Evolutionary conservation across 2,113 vertebrate species (phyloP), one percentile per base, ranked within the genome.

Genomic region (Osmerus mordax): DNA sequence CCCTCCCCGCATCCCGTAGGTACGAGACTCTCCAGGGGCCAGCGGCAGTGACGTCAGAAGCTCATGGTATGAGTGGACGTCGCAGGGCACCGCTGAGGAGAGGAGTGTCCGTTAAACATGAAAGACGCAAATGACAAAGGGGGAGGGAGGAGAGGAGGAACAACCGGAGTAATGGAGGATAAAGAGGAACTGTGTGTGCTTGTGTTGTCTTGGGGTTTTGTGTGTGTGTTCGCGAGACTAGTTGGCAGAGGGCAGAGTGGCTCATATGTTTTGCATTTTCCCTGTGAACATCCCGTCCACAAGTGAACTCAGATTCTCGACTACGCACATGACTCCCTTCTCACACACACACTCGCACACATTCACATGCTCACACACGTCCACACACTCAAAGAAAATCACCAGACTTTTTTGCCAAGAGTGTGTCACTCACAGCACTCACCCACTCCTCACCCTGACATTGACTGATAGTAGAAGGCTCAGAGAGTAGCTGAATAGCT

Each of bases 251-350:
- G 76, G 83, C 75, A 75, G 74, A 73, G 81, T 69, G 73, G 71
- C 73, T 89, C 90, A 90, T 92, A 83, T 91, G 90, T 86, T 90
- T 89, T 89, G 79, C 19, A 84, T 91, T 92, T 91, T 80, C 84
- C 83, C 85, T 83, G 84, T 78, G 86, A 89, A 88, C 87, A 91
- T 92, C 86, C 80, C 81, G 83, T 88, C 86, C 87, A 84, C 83
- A 56, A 83, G 84, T 78, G 74, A 74, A 88, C 81, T 85, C 84
- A 87, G 87, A 85, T 85, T 59, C 81, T 86, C 79, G 83, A 81
- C 62, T 65, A 83, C 81, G 87, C 84, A 87, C 84, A 84, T 89
- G 83, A 87, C 86, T 87, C 86, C 81, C 76, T 78, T 73, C 80
- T 76, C 82, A 4, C 54, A 16, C 54, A 32, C 56, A 23, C 55